Base-by-base conservation (phyloP, 2,888 invertebrate species). In the Oscheius myriophilus region DNA sequence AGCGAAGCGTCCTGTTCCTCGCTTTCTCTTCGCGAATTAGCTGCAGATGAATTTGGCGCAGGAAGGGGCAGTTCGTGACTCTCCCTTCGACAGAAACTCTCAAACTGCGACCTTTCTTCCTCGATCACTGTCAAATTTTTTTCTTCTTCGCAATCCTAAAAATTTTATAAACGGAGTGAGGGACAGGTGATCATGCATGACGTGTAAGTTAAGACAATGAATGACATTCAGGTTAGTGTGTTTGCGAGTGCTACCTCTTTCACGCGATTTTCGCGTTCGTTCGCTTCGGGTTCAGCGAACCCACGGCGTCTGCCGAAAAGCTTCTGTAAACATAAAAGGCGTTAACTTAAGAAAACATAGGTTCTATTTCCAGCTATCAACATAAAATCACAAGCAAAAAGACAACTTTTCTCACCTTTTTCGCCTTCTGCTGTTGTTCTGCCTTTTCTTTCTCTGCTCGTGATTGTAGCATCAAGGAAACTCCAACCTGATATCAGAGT, bases 381-480 rank as follows among this genome's bases (percentile, higher is more conserved):
- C 33, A 6, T 33, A 33, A 33, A 33, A 33, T 6, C 33, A 33
- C 33, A 33, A 33, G 33, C 33, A 33, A 33, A 33, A 33, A 3
- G 9, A 9, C 3, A 6, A 33, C 4, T 33, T 33, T 33, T 6
- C 61, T 2, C 23, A 61, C 61, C 61, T 61, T 61, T 33, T 33
- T 33, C 33, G 33, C 33, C 25, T 61, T 61, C 39, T 61, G 46
- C 25, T 43, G 59, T 41, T 61, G 42, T 21, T 62, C 59, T 42
- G 69, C 71, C 52, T 73, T 73, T 51, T 81, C 75, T 59, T 75
- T 71, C 54, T 78, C 76, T 21, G 73, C 75, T 67, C 76, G 70
- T 11, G 83, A 81, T 43, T 84, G 84, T 39, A 84, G 71, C 83
- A 84, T 84, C 57, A 84, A 69, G 42, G 82, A 81, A n/a, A 84